phyloP scores from a whole-genome alignment of 2,888 invertebrate species.

The Spialia ferax region DNA sequence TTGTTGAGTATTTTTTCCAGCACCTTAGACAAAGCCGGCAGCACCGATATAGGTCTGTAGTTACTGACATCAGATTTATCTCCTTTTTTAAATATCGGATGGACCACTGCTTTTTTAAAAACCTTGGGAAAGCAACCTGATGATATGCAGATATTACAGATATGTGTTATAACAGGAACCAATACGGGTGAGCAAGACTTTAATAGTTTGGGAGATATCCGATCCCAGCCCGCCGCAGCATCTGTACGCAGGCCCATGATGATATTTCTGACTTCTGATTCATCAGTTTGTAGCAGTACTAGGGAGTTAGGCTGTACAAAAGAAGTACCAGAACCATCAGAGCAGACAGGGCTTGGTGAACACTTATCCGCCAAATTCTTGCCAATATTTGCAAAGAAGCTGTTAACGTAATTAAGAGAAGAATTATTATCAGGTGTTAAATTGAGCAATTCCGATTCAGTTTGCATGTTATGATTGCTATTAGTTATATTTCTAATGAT shows the following conservation, averaged over 20 bases:
- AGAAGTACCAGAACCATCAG: no score
- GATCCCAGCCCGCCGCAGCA: slow-evolving; percentile 23
- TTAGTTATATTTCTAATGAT: slow-evolving; percentile 27
- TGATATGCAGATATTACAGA: slow-evolving; percentile 14
- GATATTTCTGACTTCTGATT: slow-evolving; percentile 11
- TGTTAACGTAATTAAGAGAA: slow-evolving; percentile 27
- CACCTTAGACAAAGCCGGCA: slow-evolving; percentile 40
- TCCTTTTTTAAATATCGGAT: slow-evolving; percentile 37
- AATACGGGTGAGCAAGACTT: slow-evolving; percentile 6
- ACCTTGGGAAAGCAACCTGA: slow-evolving; percentile 35
- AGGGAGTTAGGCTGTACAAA: no score
- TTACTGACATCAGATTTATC: slow-evolving; percentile 33
- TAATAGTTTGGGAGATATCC: slow-evolving; percentile 15
- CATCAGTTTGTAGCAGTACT: slow-evolving; percentile 24
- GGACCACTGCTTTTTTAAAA: slow-evolving; percentile 33
- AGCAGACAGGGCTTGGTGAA: not conserved
- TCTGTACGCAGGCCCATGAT: slow-evolving; percentile 17
- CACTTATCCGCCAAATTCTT: slow-evolving; percentile 23
- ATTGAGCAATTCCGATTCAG: slow-evolving; percentile 13
- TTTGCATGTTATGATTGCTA: not conserved
- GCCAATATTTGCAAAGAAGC: slow-evolving; percentile 24
- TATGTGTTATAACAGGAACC: slow-evolving; percentile 10
- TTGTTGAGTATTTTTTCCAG: slow-evolving; percentile 41
- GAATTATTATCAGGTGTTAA: not conserved
- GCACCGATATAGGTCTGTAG: slow-evolving; percentile 40